phyloP scores from a whole-genome alignment of 2,888 invertebrate species.

The Deilephila elpenor region DNA sequence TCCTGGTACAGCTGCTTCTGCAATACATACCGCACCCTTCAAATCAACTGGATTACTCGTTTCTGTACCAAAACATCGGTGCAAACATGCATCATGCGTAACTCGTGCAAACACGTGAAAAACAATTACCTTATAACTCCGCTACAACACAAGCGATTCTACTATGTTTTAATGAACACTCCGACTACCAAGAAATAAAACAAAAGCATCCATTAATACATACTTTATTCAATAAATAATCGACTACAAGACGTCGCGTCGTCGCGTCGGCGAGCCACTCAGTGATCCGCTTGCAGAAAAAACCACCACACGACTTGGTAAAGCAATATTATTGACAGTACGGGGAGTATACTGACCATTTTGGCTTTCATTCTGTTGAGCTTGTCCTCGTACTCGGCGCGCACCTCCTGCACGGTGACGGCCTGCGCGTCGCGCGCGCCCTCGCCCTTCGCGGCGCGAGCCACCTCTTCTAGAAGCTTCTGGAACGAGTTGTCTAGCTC shows the following conservation, averaged over 20 bases:
- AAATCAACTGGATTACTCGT: conserved; percentile 26
- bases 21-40: conserved; percentile 47
- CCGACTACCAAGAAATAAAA: conserved; percentile 68
- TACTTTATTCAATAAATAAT: conserved; percentile 65
- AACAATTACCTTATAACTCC: conserved; percentile 66
- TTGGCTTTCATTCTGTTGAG: conserved; percentile 91
- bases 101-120: conserved; percentile 51
- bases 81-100: conserved; percentile 41
- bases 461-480: conserved; percentile 68
- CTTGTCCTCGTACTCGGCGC: conserved; percentile 89
- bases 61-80: conserved; percentile 23
- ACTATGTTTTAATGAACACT: conserved; percentile 63
- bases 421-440: conserved; percentile 61
- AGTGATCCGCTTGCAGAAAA: conserved; percentile 72
- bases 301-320: conserved; percentile 82
- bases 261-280: conserved; percentile 52
- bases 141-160: conserved; percentile 45
- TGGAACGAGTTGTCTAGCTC: conserved; percentile 75
- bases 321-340: conserved; percentile 76
- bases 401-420: conserved; percentile 80
- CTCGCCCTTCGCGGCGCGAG: conserved; percentile 60
- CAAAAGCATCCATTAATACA: conserved; percentile 70
- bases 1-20: conserved; percentile 87
- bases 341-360: conserved; percentile 88
- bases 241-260: conserved; percentile 62